Conservation (phyloP, 1,140 invertebrate species). For the Lucilia sericata region DNA sequence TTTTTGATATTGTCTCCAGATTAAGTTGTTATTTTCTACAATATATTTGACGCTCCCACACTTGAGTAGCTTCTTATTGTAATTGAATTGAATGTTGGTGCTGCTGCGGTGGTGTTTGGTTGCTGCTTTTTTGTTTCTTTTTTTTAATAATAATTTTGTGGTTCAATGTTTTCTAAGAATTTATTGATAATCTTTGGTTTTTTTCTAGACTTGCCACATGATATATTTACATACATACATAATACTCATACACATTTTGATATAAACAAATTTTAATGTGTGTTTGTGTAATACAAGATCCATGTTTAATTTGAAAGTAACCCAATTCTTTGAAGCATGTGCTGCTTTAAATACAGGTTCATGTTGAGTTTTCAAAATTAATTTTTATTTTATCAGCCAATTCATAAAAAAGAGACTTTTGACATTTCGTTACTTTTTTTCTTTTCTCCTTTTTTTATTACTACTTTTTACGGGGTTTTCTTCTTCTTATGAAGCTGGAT, state of each 20-base stretch:
- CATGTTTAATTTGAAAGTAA: constrained; percentile 60
- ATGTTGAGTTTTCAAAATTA: background rate
- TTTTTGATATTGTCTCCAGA: constrained; percentile 8
- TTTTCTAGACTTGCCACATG: background rate
- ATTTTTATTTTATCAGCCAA: background rate
- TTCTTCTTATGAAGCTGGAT: background rate
- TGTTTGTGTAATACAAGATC: constrained; percentile 56
- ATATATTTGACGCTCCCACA: constrained; percentile 36
- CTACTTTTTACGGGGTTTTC: background rate
- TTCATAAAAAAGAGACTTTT: constrained; percentile 2
- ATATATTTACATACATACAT: background rate
- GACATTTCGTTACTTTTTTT: background rate
- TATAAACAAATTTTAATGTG: constrained; percentile 7
- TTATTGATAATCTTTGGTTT: constrained; percentile 32
- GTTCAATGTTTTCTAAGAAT: constrained; percentile 38
- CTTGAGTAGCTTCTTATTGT: constrained; percentile 22
- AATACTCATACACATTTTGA: background rate
- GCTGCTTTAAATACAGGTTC: background rate
- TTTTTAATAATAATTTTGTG: too few species aligned
- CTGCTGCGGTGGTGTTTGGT: background rate
- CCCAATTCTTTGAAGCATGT: constrained; percentile 53
- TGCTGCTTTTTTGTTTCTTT: background rate
- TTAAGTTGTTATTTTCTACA: constrained; percentile 24
- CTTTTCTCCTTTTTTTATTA: background rate
- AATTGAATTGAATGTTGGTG: background rate